phyloP scores from a whole-genome alignment of 2,888 invertebrate genomes.

The Lingula anatina region DNA sequence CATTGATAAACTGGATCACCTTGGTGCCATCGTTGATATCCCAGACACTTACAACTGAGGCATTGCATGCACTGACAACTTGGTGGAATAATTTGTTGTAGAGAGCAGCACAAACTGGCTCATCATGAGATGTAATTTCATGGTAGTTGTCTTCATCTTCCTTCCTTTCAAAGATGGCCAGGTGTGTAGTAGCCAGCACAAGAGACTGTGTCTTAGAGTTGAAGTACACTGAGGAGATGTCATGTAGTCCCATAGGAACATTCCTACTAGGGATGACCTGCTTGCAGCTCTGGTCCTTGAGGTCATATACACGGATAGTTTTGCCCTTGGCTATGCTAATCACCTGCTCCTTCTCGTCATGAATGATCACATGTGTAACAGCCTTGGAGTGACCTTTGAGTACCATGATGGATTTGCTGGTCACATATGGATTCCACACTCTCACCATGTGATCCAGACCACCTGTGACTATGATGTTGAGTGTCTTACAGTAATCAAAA shows the following conservation, averaged over 20 bases:
- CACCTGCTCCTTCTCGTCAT: slow-evolving; percentile 63
- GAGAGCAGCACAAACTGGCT: slow-evolving; percentile 64
- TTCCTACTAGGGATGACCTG: slow-evolving; percentile 57
- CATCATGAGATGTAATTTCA: slow-evolving; percentile 59
- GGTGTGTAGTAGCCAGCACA: slow-evolving; percentile 24
- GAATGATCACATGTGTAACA: slow-evolving; percentile 64
- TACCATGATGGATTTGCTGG: slow-evolving; percentile 61
- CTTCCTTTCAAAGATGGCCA: slow-evolving; percentile 21
- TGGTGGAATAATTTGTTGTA: slow-evolving; percentile 71
- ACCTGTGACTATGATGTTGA: slow-evolving; percentile 55
- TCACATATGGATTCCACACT: slow-evolving; percentile 77
- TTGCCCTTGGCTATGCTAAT: slow-evolving; percentile 71
- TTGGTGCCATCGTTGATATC: slow-evolving; percentile 64
- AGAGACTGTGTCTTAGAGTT: slow-evolving; percentile 21
- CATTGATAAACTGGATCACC: slow-evolving; percentile 23
- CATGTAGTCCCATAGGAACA: slow-evolving; percentile 19
- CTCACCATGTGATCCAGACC: slow-evolving; percentile 71
- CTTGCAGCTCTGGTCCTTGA: slow-evolving; percentile 61
- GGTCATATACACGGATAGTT: slow-evolving; percentile 73
- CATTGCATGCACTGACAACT: slow-evolving; percentile 71
- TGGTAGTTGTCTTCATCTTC: slow-evolving; percentile 22
- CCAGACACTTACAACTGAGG: slow-evolving; percentile 79
- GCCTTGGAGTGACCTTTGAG: slow-evolving; percentile 57
- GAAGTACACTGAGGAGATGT: slow-evolving; percentile 20
- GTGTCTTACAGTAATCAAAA: slow-evolving; percentile 42